These are phyloP conservation scores for Syngnathus rostellatus DNA, from an alignment of 2,797 vertebrate species.

Conservation along the genomic window DNA sequence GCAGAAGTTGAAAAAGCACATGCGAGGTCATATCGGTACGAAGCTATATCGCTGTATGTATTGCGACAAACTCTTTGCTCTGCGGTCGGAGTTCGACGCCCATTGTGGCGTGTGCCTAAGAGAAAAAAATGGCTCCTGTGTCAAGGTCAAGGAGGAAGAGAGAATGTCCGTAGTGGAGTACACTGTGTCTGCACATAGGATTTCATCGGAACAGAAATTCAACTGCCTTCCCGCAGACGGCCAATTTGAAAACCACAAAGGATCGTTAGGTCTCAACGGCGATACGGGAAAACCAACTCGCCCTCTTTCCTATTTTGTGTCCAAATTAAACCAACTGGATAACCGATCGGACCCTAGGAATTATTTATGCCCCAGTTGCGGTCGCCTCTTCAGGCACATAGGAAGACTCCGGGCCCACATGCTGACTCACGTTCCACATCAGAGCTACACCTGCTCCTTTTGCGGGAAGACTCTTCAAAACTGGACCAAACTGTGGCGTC, in stretches of 20 bases:
- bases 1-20: constrained; percentile 68
- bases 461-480: constrained; percentile 64
- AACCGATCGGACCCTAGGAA: constrained; percentile 67
- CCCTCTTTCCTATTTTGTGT: constrained; percentile 42
- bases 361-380: constrained; percentile 68
- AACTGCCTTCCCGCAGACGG: not conserved
- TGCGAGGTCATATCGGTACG: constrained; percentile 61
- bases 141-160: constrained; percentile 16
- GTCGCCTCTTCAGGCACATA: constrained; percentile 68
- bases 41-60: constrained; percentile 61
- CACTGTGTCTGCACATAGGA: constrained; percentile 35
- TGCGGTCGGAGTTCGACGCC: constrained; percentile 55
- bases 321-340: constrained; percentile 60
- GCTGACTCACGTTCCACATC: constrained; percentile 61
- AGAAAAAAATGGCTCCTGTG: constrained; percentile 19
- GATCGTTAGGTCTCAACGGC: not conserved
- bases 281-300: constrained; percentile 30
- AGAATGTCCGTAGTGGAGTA: constrained; percentile 41
- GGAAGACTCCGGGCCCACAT: constrained; percentile 71
- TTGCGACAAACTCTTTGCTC: constrained; percentile 66
- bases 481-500: constrained; percentile 71
- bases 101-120: constrained; percentile 54
- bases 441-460: constrained; percentile 60
- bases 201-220: constrained; percentile 18
- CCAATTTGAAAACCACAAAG: constrained; percentile 5